phyloP scores from a whole-genome alignment of 2,113 vertebrate species.

The Micromys minutus region DNA sequence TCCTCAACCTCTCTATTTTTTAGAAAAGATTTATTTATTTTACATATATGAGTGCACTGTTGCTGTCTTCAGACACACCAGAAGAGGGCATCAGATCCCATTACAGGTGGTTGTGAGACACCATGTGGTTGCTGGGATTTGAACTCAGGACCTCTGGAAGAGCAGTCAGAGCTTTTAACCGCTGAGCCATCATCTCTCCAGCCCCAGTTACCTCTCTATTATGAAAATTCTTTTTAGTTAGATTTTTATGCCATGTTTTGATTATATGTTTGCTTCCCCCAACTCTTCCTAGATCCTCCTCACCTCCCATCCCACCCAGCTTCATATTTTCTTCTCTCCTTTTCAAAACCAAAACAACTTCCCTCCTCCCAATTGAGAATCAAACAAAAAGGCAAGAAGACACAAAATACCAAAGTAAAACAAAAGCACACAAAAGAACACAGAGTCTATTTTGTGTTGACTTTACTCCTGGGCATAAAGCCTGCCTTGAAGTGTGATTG shows the following conservation, averaged over 20 bases:
- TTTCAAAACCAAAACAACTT: not conserved
- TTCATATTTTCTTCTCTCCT: not conserved
- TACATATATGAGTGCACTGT: too few species aligned
- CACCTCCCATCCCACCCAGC: too few species aligned
- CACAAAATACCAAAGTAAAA: not conserved
- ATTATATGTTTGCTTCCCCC: not conserved
- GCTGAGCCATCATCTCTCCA: too few species aligned
- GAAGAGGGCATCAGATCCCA: too few species aligned
- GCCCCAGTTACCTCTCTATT: not conserved
- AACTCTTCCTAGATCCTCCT: not conserved
- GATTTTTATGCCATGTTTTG: not conserved
- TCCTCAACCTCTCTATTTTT: too few species aligned
- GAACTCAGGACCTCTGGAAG: too few species aligned
- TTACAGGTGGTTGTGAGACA: too few species aligned
- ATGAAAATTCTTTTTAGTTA: not conserved
- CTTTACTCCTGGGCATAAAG: not conserved
- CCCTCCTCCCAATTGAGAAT: not conserved
- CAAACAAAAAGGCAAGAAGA: not conserved
- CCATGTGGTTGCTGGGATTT: too few species aligned
- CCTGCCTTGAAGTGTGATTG: not conserved
- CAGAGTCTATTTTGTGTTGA: not conserved
- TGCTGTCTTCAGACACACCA: too few species aligned
- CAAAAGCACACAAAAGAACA: not conserved
- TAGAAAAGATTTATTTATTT: too few species aligned
- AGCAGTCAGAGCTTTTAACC: too few species aligned